Evolutionary conservation across 2,113 vertebrate genomes (phyloP).

Genomic region (Alosa alosa): DNA sequence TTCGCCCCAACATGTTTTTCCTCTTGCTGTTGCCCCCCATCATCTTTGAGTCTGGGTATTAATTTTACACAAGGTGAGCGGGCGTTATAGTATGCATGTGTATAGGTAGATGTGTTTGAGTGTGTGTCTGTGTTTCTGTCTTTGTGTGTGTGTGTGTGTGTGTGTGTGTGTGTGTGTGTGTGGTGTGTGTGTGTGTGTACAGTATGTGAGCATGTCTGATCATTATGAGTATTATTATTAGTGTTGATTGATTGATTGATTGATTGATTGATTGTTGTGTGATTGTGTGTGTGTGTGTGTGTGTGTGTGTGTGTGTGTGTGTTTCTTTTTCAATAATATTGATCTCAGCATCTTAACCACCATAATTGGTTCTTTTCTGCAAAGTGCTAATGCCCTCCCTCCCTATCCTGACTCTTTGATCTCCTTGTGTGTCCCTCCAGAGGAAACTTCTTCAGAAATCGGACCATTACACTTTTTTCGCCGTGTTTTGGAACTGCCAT

Average conservation of each 20-base stretch:
- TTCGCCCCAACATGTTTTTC: constrained; percentile 99
- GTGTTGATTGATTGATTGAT: neutral
- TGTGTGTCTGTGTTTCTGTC: neutral
- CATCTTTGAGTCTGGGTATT: constrained; percentile 99
- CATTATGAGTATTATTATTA: too few species aligned
- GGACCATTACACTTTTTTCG: constrained; percentile 94
- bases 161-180: neutral
- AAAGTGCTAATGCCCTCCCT: neutral
- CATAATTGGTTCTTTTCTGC: neutral
- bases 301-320: neutral
- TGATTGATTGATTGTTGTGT: neutral
- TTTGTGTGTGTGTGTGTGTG: neutral
- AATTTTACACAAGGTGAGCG: constrained; percentile 95
- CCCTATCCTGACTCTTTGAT: constrained; percentile 10
- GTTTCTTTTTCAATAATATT: neutral
- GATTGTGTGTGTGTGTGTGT: too few species aligned
- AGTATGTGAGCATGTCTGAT: neutral
- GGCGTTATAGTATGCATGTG: neutral
- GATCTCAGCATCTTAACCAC: neutral
- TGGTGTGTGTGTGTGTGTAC: too few species aligned
- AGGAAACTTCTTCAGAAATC: constrained; percentile 99
- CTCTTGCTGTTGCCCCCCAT: constrained; percentile 95
- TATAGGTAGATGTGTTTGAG: neutral
- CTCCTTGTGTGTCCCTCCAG: constrained; percentile 56
- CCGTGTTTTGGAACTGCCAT: constrained; percentile 96